Evolutionary conservation across 2,888 invertebrate genomes (phyloP).

Genomic region (Minunthozetes semirufus): DNA sequence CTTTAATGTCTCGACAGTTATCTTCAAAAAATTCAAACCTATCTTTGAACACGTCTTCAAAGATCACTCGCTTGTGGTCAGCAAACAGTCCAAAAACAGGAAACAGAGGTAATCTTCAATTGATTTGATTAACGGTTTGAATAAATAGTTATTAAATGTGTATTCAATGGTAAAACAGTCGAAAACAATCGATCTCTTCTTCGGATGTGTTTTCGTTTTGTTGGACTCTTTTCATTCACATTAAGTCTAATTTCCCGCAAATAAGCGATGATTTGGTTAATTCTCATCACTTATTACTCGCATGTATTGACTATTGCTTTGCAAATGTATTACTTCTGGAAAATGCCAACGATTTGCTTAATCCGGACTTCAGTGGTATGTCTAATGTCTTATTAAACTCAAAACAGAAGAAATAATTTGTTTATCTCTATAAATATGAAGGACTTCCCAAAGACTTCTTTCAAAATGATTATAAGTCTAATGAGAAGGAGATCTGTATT

Average conservation of each 20-base stretch:
- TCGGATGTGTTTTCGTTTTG: conserved; percentile 82
- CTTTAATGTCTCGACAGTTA: conserved; percentile 86
- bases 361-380: conserved; percentile 69
- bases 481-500: conserved; percentile 68
- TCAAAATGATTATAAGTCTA: conserved; percentile 55
- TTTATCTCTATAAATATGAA: conserved; percentile 48
- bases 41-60: conserved; percentile 80
- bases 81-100: conserved; percentile 52
- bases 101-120: conserved; percentile 55
- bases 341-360: conserved; percentile 70
- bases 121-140: conserved; percentile 22
- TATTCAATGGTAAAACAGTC: conserved; percentile 19
- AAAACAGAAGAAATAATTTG: background rate
- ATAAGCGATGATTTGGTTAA: conserved; percentile 88
- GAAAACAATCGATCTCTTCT: conserved; percentile 52
- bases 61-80: conserved; percentile 58
- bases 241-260: conserved; percentile 61
- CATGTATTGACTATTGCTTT: conserved; percentile 84
- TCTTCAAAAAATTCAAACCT: conserved; percentile 82
- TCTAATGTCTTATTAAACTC: background rate
- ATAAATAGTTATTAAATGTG: conserved; percentile 44
- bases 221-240: conserved; percentile 86
- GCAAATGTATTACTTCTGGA: conserved; percentile 73
- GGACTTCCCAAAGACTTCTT: conserved; percentile 67
- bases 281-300: conserved; percentile 82